phyloP scores from a whole-genome alignment of 2,113 vertebrate species.

The Phodopus roborovskii region DNA sequence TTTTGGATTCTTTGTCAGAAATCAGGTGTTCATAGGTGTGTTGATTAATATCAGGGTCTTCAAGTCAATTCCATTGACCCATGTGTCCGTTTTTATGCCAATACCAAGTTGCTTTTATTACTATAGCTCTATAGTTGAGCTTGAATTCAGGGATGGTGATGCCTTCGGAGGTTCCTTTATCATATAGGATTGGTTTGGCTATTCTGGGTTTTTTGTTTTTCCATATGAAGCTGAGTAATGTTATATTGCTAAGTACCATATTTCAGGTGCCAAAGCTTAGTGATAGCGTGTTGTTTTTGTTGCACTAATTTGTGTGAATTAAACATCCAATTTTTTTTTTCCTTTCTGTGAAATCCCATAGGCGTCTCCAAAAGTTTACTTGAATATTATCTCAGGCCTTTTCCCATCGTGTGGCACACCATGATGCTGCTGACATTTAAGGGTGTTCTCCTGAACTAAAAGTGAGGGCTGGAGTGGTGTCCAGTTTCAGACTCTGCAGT shows the following conservation, averaged over 20 bases:
- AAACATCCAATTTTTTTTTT: background rate
- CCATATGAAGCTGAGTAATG: no score
- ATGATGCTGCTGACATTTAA: background rate
- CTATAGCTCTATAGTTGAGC: no score
- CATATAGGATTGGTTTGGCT: no score
- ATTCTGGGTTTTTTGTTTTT: no score
- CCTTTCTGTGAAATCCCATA: background rate
- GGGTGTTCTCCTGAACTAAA: background rate
- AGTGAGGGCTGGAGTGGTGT: background rate
- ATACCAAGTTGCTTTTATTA: no score
- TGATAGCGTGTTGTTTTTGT: background rate
- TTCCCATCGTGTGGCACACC: background rate
- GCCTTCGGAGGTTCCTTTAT: no score
- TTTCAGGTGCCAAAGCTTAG: background rate
- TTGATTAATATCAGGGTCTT: no score
- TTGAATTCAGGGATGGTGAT: no score
- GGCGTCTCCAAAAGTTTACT: conserved; percentile 23
- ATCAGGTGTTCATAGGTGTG: no score
- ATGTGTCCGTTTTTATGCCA: no score
- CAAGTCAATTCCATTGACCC: no score
- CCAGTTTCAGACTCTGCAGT: background rate
- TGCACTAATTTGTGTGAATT: conserved; percentile 20
- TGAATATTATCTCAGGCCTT: background rate
- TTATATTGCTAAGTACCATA: background rate
- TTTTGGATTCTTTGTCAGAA: no score